Base-by-base conservation (phyloP, 2,113 vertebrate genomes). In the Actinemys pallida region DNA sequence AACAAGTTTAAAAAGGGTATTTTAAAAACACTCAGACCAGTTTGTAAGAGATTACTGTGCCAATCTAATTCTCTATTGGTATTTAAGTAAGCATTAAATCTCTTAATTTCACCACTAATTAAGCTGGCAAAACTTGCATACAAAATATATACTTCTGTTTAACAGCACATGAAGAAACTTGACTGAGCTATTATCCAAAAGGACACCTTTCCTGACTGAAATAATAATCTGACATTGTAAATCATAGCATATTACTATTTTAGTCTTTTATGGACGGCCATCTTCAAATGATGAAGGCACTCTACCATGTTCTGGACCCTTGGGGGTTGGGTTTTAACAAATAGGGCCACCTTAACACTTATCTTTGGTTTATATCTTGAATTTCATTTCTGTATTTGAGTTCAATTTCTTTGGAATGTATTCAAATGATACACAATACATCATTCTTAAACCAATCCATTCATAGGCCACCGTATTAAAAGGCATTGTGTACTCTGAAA, bases 191-290 rank as follows among this genome's bases (percentile, higher is more conserved):
- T 86, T 94, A 92, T 90, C 87, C 95, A 94, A 93, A 97, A 94
- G 93, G 89, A 95, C 94, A 95, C 76, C 88, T 96, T 97, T 96
- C 81, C 80, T 92, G 87, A 91, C 88, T 93, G 86, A 94, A 86
- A 91, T 27, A 94, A 96, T 89, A 94, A 95, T 96, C 89, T 96
- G 57, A 39, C 85, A 80, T 88, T 59, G 3, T 94, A 98, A 96
- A 97, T 96, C 91, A 95, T 17, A 83, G 5, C 12, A 45, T 86
- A 85, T 94, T 94, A 76, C 75, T 91, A 75, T 87, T 97, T 94
- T 84, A 65, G 79, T 87, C 79, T 96, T 72, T 97, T 2, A 5
- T 5, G 13, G 95, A 93, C 95, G 78, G 80, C 96, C 85, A 82
- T 92, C 56, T 72, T 93, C 84, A 93, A 88, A 90, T 62, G 88